A percentile compares a stretch with the other conserved stretches of the same genome.
Evolutionary conservation across 2,113 vertebrate genomes (phyloP).

Genomic region (Polyodon spathula): DNA sequence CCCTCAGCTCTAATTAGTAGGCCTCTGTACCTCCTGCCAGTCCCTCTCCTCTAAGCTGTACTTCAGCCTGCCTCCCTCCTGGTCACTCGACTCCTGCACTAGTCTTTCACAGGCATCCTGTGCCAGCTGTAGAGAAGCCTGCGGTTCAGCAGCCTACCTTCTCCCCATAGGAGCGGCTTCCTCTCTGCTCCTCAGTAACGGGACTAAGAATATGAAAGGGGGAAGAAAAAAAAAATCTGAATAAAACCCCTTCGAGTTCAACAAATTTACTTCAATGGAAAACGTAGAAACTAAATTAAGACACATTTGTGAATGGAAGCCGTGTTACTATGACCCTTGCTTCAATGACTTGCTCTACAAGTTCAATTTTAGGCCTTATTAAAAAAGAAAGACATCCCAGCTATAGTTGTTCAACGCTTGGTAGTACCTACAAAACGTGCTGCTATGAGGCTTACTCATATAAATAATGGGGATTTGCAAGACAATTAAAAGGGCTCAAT

Average conservation of each 20-base stretch:
- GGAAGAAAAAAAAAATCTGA: background rate
- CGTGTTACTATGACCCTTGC: background rate
- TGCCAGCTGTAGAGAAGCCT: background rate
- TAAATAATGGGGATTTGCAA: too few species aligned
- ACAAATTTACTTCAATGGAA: conserved; percentile 1
- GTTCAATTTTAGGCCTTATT: background rate
- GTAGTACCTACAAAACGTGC: too few species aligned
- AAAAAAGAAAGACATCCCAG: too few species aligned
- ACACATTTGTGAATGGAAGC: background rate
- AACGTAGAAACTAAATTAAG: background rate
- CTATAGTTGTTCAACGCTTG: too few species aligned
- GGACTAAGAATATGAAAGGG: background rate
- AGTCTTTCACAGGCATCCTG: too few species aligned
- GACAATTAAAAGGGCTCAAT: too few species aligned
- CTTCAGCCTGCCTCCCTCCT: too few species aligned
- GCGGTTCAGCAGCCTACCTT: background rate
- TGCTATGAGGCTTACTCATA: too few species aligned
- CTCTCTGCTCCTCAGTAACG: background rate
- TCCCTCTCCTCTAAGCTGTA: too few species aligned
- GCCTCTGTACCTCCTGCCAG: too few species aligned
- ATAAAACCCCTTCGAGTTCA: background rate
- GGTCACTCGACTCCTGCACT: too few species aligned
- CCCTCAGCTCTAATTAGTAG: too few species aligned
- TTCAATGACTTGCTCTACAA: background rate
- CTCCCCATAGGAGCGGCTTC: background rate